Evolutionary conservation across 2,113 vertebrate genomes (phyloP), one percentile per base, ranked within the genome.

Genomic region (Morphnarchus princeps): DNA sequence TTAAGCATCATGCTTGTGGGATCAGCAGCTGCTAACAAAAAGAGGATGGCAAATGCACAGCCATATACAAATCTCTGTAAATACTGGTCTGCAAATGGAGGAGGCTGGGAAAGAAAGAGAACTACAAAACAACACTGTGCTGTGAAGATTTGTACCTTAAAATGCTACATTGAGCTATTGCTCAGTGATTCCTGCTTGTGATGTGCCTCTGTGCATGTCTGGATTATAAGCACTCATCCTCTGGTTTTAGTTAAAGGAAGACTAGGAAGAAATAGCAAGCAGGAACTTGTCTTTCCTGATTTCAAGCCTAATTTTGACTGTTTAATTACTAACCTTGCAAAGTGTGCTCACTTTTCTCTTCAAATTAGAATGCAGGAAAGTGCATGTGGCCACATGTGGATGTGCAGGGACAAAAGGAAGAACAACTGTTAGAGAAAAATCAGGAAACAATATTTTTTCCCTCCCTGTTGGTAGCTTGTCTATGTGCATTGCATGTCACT

Each of bases 51-150:
- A 58, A 52, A 28, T 4, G 4, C 14, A 13, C 9, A 79, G 36
- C 61, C 4, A 0, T 2, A 1, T 7, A 14, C 16, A 45, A 47
- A 38, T 24, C 26, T 40, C 31, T 40, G 13, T 21, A 21, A 18
- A 4, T 43, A 34, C 28, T 38, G 58, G 12, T 40, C n/a, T 40
- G 50, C 16, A 45, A 14, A n/a, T 3, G 36, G 55, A 43, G 69
- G 40, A 43, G 43, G 10, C 1, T 55, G n/a, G 58, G 45, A 40
- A 43, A 18, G 22, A 42, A 38, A 26, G 14, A 55, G 24, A 31
- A 18, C 28, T 73, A 31, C 12, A 31, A 31, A 24, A 10, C 32
- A 13, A 38, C 2, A 1, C 28, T 31, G 28, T 25, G 3, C 31
- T 29, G 36, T 45, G 15, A 34, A 43, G 38, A 24, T n/a, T 31